Evolutionary conservation across 2,113 vertebrate genomes (phyloP), one percentile per base, ranked within the genome.

Genomic region (Oryzias javanicus): DNA sequence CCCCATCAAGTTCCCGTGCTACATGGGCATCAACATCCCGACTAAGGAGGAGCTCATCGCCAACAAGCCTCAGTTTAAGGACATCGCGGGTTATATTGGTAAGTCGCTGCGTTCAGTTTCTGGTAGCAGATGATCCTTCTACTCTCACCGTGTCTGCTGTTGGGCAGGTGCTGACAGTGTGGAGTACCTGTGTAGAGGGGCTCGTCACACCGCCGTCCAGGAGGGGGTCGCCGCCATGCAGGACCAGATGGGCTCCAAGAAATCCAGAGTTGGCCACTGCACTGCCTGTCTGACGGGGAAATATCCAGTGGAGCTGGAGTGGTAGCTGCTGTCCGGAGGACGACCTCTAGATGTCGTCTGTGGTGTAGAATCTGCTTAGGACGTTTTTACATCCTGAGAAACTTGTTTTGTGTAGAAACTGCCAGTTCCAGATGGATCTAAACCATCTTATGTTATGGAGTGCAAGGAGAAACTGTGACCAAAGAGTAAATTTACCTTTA

Each of bases 1-100:
- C 51, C 97, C 97, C 0, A 95, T 99, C 86, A 93, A 75, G 80
- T 94, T 92, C 67, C 97, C 97, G 4, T 99, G 97, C 82, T 99
- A 98, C 84, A 99, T 99, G 97, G 97, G 97, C 71, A 99, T 99
- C 85, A 99, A 99, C 75, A 99, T 99, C 76, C 97, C 97, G 64
- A 99, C 97, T 55, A 98, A 98, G 86, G 97, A 99, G 83, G 97
- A 99, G 84, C 93, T 99, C 22, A 99, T 99, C 65, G 97, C 97
- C 72, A 99, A 99, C 84, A 96, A 86, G 80, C 95, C 97, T 7
- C 95, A 99, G 91, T 99, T 99, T 81, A 83, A 88, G 55, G 89
- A 94, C 81, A 93, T 99, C 67, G 95, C 97, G 48, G 92, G 93
- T 61, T 95, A 98, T 74, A 94, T 99, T 66, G 97, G 97, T 98